Percentiles rank a stretch among this genome's conserved stretches.
Evolutionary conservation across 2,113 vertebrate genomes (phyloP).

Genomic region (Forbesichthys papilliferus): DNA sequence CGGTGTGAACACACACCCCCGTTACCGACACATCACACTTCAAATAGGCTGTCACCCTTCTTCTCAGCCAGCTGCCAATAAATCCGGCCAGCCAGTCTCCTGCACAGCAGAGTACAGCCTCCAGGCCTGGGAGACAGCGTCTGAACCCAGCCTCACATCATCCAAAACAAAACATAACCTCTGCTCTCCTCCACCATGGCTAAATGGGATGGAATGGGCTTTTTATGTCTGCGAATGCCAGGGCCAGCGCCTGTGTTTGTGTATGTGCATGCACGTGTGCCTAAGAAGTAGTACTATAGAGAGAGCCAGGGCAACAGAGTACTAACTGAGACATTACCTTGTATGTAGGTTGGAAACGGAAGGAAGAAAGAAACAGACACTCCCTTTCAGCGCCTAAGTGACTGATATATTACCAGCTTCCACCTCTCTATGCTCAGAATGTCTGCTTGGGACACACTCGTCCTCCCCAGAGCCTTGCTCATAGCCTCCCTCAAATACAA

Average conservation of each 20-base stretch:
- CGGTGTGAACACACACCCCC: conserved; percentile 21
- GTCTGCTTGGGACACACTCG: conserved; percentile 21
- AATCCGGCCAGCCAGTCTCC: conserved; percentile 11
- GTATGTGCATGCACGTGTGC: background rate
- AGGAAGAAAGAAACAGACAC: background rate
- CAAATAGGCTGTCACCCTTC: conserved; percentile 35
- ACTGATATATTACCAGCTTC: conserved; percentile 30
- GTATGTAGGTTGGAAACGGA: background rate
- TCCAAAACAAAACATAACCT: conserved; percentile 29
- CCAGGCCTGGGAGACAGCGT: conserved; percentile 29
- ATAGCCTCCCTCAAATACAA: conserved; percentile 44
- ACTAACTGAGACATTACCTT: too few species aligned
- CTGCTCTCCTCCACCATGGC: conserved; percentile 6
- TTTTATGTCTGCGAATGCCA: too few species aligned
- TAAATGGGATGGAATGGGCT: background rate
- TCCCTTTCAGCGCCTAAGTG: conserved; percentile 23
- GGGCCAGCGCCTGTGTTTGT: conserved; percentile 10
- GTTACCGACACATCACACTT: conserved; percentile 29
- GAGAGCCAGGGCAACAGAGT: background rate
- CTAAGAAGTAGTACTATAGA: background rate
- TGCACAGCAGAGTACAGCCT: conserved; percentile 26
- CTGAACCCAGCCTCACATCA: conserved; percentile 12
- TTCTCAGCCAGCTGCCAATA: conserved; percentile 36
- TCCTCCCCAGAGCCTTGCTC: conserved; percentile 28
- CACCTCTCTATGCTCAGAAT: conserved; percentile 26